These are phyloP conservation scores for Scaeva pyrastri DNA, from an alignment of 2,888 invertebrate genomes.

Conservation along the genomic window DNA sequence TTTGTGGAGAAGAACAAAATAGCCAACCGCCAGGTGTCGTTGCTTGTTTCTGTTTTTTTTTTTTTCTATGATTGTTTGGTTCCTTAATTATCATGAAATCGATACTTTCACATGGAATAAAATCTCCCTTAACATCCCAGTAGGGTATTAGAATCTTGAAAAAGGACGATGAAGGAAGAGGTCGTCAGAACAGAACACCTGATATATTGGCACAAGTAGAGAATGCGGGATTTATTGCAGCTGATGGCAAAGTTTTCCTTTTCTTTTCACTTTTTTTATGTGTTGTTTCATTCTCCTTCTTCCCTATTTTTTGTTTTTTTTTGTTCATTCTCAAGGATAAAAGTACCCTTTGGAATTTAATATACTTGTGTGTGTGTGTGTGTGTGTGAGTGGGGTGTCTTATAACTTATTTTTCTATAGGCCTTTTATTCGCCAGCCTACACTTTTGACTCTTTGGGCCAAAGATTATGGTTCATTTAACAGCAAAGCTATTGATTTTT, in stretches of 20 bases:
- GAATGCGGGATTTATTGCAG: conserved; percentile 46
- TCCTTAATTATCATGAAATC: conserved; percentile 32
- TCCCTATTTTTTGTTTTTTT: not conserved
- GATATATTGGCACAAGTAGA: not conserved
- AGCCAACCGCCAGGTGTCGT: not conserved
- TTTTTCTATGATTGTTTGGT: not conserved
- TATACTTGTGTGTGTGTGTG: too few species aligned
- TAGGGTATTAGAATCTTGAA: conserved; percentile 34
- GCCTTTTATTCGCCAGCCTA: conserved; percentile 22
- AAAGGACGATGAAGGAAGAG: not conserved
- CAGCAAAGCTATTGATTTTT: conserved; percentile 52
- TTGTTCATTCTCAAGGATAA: conserved; percentile 17
- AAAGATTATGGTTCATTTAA: conserved; percentile 63
- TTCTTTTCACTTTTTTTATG: not conserved
- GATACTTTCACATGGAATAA: conserved; percentile 32
- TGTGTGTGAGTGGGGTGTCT: too few species aligned
- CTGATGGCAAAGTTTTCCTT: conserved; percentile 14
- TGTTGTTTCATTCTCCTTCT: too few species aligned
- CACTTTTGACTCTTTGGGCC: conserved; percentile 47
- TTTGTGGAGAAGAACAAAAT: too few species aligned
- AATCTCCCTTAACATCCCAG: not conserved
- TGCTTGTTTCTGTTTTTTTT: not conserved
- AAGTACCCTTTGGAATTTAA: conserved; percentile 23
- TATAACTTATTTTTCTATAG: conserved; percentile 23
- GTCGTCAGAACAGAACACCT: conserved; percentile 5